Percentiles rank a stretch among this genome's conserved stretches.
Evolutionary conservation across 2,797 vertebrate genomes (phyloP).

Genomic region (Phaenicophaeus curvirostris): DNA sequence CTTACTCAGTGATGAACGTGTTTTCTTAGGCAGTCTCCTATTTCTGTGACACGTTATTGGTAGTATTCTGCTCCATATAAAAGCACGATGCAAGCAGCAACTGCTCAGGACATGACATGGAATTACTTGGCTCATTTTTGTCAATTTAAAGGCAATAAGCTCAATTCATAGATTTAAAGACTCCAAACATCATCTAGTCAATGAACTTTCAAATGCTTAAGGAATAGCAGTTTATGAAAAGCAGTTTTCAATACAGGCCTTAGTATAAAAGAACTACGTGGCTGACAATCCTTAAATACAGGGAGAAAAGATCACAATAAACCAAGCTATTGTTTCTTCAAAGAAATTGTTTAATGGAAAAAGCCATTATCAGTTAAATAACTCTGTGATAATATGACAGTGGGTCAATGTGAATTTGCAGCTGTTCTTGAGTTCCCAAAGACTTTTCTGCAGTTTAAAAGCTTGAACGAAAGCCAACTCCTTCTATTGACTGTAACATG

Average conservation of each 20-base stretch:
- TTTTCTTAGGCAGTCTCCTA: neutral
- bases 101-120: neutral
- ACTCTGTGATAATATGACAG: constrained; percentile 1
- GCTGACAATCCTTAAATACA: neutral
- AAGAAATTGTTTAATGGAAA: constrained; percentile 5
- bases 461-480: neutral
- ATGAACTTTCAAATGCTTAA: neutral
- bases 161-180: neutral
- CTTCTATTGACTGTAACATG: neutral
- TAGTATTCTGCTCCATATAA: neutral
- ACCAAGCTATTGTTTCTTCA: constrained; percentile 20
- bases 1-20: neutral
- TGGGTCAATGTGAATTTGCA: constrained; percentile 5
- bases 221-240: neutral
- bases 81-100: neutral
- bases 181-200: neutral
- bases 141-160: neutral
- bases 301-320: neutral
- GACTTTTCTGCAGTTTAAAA: constrained; percentile 22
- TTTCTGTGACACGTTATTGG: neutral
- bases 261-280: neutral
- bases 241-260: neutral
- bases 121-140: neutral
- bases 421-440: neutral
- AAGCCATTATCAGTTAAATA: constrained; percentile 16